phyloP scores from a whole-genome alignment of 2,888 invertebrate species.

The Drosophila seclusa region DNA sequence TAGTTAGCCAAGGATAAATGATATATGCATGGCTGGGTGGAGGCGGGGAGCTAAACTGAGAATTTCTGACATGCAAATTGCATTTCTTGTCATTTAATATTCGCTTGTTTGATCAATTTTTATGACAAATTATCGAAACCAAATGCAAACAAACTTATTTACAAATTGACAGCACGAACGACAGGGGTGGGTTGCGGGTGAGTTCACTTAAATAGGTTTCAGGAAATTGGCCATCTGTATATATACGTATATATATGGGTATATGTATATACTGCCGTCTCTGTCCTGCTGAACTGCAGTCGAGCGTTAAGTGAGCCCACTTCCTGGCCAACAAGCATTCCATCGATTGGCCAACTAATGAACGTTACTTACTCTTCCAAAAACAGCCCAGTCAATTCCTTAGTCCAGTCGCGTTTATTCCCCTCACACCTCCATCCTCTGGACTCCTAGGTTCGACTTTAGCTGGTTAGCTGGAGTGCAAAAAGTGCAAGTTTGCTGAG shows the following conservation, averaged over 20 bases:
- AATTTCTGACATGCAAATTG: constrained; percentile 77
- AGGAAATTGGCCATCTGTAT: constrained; percentile 35
- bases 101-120: constrained; percentile 81
- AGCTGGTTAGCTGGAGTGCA: constrained; percentile 19
- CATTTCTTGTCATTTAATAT: constrained; percentile 66
- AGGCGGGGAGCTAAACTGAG: not conserved
- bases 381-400: constrained; percentile 8
- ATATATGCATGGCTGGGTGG: constrained; percentile 1
- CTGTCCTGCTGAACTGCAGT: constrained; percentile 22
- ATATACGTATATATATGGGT: not conserved
- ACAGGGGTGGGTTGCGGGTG: not conserved
- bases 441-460: not conserved
- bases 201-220: constrained; percentile 17
- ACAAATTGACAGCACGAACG: not conserved
- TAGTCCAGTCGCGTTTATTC: constrained; percentile 4
- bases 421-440: not conserved
- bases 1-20: constrained; percentile 62
- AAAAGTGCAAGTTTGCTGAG: constrained; percentile 67
- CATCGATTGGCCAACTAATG: constrained; percentile 51
- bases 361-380: constrained; percentile 33
- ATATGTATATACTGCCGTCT: constrained; percentile 4
- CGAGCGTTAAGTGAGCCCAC: constrained; percentile 46
- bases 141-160: constrained; percentile 14
- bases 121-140: constrained; percentile 72
- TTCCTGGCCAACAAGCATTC: constrained; percentile 40